Evolutionary conservation across 2,113 vertebrate species (phyloP).

Genomic region (Coptodon rendalli): DNA sequence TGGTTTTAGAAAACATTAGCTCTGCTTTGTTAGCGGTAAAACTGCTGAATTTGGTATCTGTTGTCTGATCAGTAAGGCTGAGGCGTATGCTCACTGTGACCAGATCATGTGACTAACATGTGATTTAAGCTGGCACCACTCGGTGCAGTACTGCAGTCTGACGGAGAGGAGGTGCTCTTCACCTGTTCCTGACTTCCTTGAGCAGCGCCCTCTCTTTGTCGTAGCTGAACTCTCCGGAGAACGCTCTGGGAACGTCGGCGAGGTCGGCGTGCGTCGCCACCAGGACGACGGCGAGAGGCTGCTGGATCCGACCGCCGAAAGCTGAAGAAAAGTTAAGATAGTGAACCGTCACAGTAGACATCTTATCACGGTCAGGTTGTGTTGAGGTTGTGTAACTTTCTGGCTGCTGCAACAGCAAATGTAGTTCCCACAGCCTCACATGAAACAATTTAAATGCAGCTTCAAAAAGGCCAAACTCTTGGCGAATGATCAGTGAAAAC

Average conservation of each 20-base stretch:
- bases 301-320: constrained; percentile 86
- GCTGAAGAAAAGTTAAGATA: constrained; percentile 58
- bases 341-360: neutral
- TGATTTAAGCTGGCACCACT: neutral
- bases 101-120: neutral
- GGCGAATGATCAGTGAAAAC: neutral
- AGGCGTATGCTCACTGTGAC: neutral
- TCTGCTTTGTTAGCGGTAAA: neutral
- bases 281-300: constrained; percentile 81
- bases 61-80: neutral
- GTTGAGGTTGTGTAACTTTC: neutral
- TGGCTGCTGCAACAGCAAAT: neutral
- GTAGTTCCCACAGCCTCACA: rapidly evolving
- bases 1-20: rapidly evolving
- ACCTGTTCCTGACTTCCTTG: constrained; percentile 92
- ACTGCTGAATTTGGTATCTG: neutral
- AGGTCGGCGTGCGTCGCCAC: constrained; percentile 94
- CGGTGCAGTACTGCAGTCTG: neutral
- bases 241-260: constrained; percentile 85
- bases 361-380: rapidly evolving
- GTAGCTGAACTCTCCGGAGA: constrained; percentile 89
- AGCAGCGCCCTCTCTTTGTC: constrained; percentile 84
- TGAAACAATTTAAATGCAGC: rapidly evolving
- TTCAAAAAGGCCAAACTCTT: neutral
- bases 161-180: neutral